Base-by-base conservation (phyloP, 2,113 vertebrate genomes). In the Oryzias celebensis region DNA sequence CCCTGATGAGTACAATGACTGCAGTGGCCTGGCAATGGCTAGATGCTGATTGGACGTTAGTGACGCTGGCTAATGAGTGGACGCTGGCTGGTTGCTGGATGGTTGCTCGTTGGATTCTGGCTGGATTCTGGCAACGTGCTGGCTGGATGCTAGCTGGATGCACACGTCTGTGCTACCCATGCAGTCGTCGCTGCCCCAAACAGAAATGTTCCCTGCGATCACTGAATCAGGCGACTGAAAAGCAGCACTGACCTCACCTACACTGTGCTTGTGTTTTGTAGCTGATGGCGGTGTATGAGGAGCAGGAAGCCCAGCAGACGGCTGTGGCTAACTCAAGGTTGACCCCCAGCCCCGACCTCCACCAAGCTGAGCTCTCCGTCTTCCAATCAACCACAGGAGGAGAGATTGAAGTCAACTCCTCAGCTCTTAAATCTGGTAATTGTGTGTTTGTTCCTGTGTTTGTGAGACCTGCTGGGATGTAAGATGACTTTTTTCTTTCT, bases 321-420 rank as follows among this genome's bases (percentile, higher is more conserved):
- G 81, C 60, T 50, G 89, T 91, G 52, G 91, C 85, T 58, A 72
- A 68, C 65, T 28, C 65, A 1, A 85, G 81, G 31, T 66, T 75
- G 1, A 55, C 77, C 88, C 91, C 92, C 23, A 96, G 92, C 82
- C 94, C 95, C 7, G 94, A 96, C 45, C 88, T 92, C 58, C 94
- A 95, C 72, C 94, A 97, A 62, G 82, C 91, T 0, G 96, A 98
- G 61, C 91, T 96, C 62, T 91, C 95, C 5, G 92, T 88, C 1
- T 97, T 97, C 86, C 96, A 96, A 74, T 94, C 96, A 7, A 85
- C 95, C 68, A 75, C 92, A 45, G 94, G 95, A 65, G 95, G 95
- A n/a, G 97, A 98, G 85, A 98, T 99, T 42, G 95, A 98, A 93
- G 96, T 99, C 76, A 98, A 94, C 68, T 93, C 95, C 53, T 95